Evolutionary conservation across 2,797 vertebrate genomes (phyloP).

Genomic region (Platyrinchus mystaceus): DNA sequence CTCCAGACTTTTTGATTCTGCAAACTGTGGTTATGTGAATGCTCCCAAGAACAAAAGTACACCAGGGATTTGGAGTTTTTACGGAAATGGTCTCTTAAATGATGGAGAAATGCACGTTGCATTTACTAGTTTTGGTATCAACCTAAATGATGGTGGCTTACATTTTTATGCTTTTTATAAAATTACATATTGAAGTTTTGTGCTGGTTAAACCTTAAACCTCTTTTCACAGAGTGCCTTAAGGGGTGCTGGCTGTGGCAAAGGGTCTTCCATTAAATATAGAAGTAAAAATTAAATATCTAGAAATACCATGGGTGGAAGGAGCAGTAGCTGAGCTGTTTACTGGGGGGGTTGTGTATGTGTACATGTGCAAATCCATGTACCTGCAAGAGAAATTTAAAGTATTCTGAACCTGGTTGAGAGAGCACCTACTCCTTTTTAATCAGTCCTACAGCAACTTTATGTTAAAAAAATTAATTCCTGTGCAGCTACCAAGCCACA

Average conservation of each 20-base stretch:
- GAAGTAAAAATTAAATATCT: not conserved
- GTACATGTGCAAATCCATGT: not conserved
- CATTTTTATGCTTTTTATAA: not conserved
- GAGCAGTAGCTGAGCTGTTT: not conserved
- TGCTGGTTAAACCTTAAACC: not conserved
- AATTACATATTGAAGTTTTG: not conserved
- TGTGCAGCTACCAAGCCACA: not conserved
- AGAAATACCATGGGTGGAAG: not conserved
- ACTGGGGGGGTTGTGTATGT: not conserved
- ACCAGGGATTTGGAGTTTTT: not conserved
- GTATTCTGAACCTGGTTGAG: not conserved
- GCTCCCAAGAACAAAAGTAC: not conserved
- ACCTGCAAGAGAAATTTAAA: not conserved
- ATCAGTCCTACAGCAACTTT: not conserved
- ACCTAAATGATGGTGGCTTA: not conserved
- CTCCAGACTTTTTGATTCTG: not conserved
- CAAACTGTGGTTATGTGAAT: constrained; percentile 4
- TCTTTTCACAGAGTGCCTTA: not conserved
- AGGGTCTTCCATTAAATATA: not conserved
- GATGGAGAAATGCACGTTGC: not conserved
- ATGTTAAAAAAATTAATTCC: not conserved
- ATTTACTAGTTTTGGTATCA: not conserved
- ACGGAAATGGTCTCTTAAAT: not conserved
- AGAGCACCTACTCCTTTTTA: not conserved
- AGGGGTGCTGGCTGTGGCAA: not conserved